A percentile compares a stretch with the other conserved stretches of the same genome.
Conservation (phyloP, 1,140 invertebrate species). For the Drosophila aff. region DNA sequence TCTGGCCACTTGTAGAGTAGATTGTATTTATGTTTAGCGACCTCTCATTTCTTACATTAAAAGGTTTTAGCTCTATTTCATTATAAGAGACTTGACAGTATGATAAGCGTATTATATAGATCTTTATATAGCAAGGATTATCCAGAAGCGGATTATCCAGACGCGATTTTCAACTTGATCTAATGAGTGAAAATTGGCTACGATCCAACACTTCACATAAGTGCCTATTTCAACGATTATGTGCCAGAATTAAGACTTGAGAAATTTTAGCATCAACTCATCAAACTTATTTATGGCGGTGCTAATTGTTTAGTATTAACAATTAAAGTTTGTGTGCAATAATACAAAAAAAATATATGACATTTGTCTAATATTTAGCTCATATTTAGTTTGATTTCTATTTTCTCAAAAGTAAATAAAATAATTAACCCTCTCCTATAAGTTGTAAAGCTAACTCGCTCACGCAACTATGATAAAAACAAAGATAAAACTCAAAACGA, state of each 20-base stretch:
- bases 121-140: neutral
- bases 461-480: neutral
- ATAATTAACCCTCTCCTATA: neutral
- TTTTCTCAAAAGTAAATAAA: neutral
- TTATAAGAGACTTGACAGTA: neutral
- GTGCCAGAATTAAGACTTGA: neutral
- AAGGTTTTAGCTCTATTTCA: neutral
- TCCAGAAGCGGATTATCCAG: neutral
- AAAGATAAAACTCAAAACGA: neutral
- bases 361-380: neutral
- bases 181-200: neutral
- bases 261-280: no score
- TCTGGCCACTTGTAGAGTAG: neutral
- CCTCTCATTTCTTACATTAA: neutral
- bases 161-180: neutral
- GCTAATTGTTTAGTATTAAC: neutral
- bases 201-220: neutral
- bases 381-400: neutral
- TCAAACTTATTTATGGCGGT: neutral
- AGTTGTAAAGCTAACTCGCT: neutral
- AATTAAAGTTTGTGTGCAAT: neutral
- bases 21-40: neutral
- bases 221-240: no score
- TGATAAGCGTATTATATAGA: neutral
- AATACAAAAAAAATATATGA: no score